phyloP scores from a whole-genome alignment of 2,888 invertebrate genomes.

The Andrena praecox region DNA sequence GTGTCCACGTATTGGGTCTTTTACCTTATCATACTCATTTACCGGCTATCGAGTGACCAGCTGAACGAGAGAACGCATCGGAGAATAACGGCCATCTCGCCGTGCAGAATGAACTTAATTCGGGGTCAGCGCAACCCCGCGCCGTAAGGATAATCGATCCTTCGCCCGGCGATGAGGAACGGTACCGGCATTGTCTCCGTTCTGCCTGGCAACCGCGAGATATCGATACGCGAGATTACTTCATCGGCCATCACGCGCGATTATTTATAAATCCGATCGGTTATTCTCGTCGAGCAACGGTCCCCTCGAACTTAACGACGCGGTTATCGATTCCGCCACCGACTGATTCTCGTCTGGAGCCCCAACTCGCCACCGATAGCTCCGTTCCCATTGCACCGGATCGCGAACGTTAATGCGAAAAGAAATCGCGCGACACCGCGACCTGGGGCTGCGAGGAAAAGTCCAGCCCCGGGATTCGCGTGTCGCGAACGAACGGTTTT shows the following conservation, averaged over 20 bases:
- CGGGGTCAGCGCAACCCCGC: constrained; percentile 52
- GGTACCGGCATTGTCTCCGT: constrained; percentile 59
- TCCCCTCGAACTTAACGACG: not conserved
- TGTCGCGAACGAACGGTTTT: constrained; percentile 59
- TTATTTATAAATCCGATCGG: constrained; percentile 70
- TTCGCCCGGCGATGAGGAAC: constrained; percentile 50
- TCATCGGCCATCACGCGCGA: constrained; percentile 64
- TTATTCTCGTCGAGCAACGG: constrained; percentile 53
- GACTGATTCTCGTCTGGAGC: not conserved
- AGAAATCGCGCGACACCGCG: too few relatives aligned
- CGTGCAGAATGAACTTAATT: constrained; percentile 47
- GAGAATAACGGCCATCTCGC: constrained; percentile 24
- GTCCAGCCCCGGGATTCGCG: constrained; percentile 49
- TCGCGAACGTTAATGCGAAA: not conserved
- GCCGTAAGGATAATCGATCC: constrained; percentile 70
- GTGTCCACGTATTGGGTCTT: too few relatives aligned
- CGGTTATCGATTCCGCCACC: not conserved
- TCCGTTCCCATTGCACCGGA: not conserved
- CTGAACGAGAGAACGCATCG: not conserved
- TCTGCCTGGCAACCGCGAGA: constrained; percentile 73
- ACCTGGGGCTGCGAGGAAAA: constrained; percentile 2
- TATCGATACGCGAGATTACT: constrained; percentile 71
- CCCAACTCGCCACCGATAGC: not conserved
- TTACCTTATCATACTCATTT: too few relatives aligned
- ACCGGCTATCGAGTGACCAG: not conserved